A percentile compares a stretch with the other conserved stretches of the same genome.
Conservation (phyloP, 2,888 invertebrate species). For the Nesidiocoris tenuis region DNA sequence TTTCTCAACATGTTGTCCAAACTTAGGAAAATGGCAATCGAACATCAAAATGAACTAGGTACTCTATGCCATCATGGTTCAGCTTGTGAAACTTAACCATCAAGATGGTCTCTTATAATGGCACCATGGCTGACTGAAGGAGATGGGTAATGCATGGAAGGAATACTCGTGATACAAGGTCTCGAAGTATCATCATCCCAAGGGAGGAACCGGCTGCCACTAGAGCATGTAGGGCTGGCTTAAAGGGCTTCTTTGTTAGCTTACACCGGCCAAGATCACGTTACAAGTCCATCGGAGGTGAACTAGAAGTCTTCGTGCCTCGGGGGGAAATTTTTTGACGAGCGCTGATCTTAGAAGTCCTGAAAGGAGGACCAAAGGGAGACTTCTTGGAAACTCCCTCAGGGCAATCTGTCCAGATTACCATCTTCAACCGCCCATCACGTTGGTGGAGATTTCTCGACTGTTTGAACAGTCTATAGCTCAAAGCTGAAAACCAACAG, state of each 20-base stretch:
- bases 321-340: slow-evolving; percentile 14
- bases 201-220: slow-evolving; percentile 8
- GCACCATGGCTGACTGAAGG: not conserved
- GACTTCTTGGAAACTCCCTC: not conserved
- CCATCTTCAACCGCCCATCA: not conserved
- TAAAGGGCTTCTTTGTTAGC: slow-evolving; percentile 35
- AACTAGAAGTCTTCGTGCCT: slow-evolving; percentile 1
- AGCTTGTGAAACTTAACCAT: no score
- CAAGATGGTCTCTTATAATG: no score
- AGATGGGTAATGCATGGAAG: not conserved
- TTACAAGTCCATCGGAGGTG: slow-evolving; percentile 20
- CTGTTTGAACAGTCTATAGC: no score
- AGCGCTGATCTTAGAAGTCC: not conserved
- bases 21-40: no score
- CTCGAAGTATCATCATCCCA: slow-evolving; percentile 8
- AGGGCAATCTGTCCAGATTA: not conserved
- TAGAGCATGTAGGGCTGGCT: slow-evolving; percentile 13
- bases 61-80: no score
- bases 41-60: no score
- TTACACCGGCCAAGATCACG: slow-evolving; percentile 30
- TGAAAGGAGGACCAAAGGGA: not conserved
- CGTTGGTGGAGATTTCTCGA: not conserved
- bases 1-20: no score
- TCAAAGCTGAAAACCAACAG: no score
- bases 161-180: not conserved